phyloP scores from a whole-genome alignment of 2,888 invertebrate genomes.

The Bombylius major region DNA sequence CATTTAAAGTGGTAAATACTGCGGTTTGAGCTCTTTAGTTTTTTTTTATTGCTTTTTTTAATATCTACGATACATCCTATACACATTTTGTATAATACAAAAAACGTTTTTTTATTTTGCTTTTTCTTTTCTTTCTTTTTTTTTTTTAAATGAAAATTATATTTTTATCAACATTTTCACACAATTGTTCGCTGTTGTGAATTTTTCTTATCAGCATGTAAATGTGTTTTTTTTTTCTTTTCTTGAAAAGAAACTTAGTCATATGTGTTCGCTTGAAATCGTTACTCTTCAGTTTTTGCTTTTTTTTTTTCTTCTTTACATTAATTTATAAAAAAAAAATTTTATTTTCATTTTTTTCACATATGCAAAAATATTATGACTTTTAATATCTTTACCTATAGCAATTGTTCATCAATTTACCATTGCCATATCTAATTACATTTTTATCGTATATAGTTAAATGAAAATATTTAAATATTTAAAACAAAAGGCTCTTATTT shows the following conservation, averaged over 20 bases:
- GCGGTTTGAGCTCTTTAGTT: too few species aligned
- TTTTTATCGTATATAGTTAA: not conserved
- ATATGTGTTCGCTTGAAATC: not conserved
- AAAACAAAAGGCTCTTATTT: too few species aligned
- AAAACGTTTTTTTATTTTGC: too few species aligned
- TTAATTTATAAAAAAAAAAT: not conserved
- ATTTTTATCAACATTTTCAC: slow-evolving; percentile 2
- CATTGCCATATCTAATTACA: not conserved
- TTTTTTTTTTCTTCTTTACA: slow-evolving; percentile 1
- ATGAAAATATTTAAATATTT: too few species aligned
- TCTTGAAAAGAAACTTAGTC: too few species aligned
- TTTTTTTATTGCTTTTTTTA: too few species aligned
- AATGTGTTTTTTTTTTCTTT: not conserved
- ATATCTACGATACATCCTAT: too few species aligned
- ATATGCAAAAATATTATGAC: not conserved
- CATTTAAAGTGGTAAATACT: too few species aligned
- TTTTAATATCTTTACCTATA: not conserved
- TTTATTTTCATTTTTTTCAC: too few species aligned
- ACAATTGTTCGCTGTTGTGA: slow-evolving; percentile 1
- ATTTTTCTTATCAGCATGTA: slow-evolving; percentile 4
- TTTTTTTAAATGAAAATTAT: too few species aligned
- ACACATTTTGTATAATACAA: too few species aligned
- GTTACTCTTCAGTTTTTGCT: not conserved
- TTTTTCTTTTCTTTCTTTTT: too few species aligned
- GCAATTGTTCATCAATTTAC: not conserved